Base-by-base conservation (phyloP, 2,113 vertebrate species). In the Piaya cayana region DNA sequence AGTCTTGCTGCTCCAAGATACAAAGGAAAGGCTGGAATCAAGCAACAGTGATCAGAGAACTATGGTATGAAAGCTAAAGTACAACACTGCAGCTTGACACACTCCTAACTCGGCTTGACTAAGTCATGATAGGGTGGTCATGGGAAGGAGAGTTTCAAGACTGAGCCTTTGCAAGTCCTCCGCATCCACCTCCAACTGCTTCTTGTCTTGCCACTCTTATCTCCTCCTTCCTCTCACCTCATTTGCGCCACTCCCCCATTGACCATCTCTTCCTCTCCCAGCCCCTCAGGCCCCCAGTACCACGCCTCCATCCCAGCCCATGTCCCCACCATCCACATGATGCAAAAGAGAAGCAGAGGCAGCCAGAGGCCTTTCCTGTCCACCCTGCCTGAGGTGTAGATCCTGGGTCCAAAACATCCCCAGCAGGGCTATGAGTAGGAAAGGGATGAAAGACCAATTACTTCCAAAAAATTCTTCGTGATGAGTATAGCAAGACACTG, bases 361-460 rank as follows among this genome's bases (percentile, higher is more conserved):
- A 84, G 56, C 8, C 5, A 1, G 45, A 76, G 26, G 15, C 7
- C 26, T 43, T 34, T 88, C 26, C 20, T 1, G 1, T 11, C 5
- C 11, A 56, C 39, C 15, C 15, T 0, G 0, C 11, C 32, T 67
- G 8, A 0, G 1, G 5, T 1, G 0, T 26, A 0, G 0, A 37
- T 59, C 56, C 45, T 64, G 50, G 37, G 45, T 50, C 10, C 7
- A 49, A 60, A 81, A 34, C 0, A 0, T 34, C 12, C 64, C 18
- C 34, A 45, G 20, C 19, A 47, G 26, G 13, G 6, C 39, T 68
- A 43, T 0, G 1, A 55, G 45, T 34, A 74, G 34, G 27, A 45
- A 74, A 5, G 5, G 9, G 2, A 47, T 11, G 21, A 70, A 56
- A 82, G 59, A 56, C 5, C 16, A 59, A 68, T 53, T 82, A 12